Conservation (phyloP, 64 coral and sea anemone genomes). For the Actinia equina region DNA sequence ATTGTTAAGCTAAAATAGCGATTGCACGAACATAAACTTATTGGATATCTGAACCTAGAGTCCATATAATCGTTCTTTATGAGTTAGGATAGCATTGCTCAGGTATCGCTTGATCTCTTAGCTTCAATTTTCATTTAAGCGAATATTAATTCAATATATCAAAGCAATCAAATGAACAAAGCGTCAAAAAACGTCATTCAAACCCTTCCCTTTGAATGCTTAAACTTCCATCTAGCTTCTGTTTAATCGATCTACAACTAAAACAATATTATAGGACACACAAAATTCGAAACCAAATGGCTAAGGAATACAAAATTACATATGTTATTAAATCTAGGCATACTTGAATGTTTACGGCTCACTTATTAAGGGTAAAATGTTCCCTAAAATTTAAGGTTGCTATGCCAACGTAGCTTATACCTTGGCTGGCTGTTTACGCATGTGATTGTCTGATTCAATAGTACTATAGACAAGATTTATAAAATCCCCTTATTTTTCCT, state of each 20-base stretch:
- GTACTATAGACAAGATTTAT: neutral
- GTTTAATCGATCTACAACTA: neutral
- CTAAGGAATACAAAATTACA: neutral
- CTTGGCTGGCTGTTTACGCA: neutral
- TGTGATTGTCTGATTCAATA: neutral
- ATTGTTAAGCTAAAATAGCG: neutral
- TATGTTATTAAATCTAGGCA: neutral
- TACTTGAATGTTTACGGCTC: neutral
- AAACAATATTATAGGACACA: neutral
- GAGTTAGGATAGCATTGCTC: neutral
- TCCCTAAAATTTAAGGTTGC: neutral
- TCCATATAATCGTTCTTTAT: neutral
- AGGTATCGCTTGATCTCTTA: neutral
- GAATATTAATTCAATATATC: neutral
- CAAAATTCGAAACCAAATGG: neutral
- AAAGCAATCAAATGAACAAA: conserved; percentile 17
- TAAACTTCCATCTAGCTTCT: neutral
- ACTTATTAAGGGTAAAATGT: neutral
- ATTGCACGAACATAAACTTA: neutral
- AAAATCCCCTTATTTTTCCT: neutral
- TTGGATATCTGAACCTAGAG: neutral
- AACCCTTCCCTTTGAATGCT: neutral
- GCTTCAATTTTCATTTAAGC: neutral
- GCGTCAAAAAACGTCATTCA: neutral
- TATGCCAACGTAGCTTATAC: neutral